A percentile compares a stretch with the other conserved stretches of the same genome.
phyloP scores from a whole-genome alignment of 2,797 vertebrate genomes.

The Myotis myotis region DNA sequence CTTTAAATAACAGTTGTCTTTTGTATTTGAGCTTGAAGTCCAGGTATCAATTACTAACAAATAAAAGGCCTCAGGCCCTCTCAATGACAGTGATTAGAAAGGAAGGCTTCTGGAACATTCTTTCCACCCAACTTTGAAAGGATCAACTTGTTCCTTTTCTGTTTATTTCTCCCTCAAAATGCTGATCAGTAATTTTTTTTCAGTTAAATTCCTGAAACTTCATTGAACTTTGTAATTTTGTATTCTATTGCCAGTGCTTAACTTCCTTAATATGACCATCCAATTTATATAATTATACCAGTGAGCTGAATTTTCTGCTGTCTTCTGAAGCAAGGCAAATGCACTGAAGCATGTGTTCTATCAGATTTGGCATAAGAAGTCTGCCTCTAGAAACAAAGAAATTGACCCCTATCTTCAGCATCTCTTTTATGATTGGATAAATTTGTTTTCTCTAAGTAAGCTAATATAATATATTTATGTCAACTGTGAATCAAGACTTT shows the following conservation, averaged over 20 bases:
- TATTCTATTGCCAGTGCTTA: neutral
- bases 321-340: neutral
- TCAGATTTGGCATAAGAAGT: conserved; percentile 36
- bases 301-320: conserved; percentile 1
- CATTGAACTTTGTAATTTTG: conserved; percentile 14
- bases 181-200: conserved; percentile 45
- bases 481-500: conserved; percentile 45
- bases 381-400: conserved; percentile 32
- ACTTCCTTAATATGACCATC: neutral
- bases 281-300: neutral
- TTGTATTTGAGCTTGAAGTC: conserved; percentile 22
- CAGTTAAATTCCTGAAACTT: conserved; percentile 41
- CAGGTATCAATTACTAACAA: conserved; percentile 69
- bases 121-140: conserved; percentile 48
- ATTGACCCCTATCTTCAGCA: conserved; percentile 9
- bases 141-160: conserved; percentile 49
- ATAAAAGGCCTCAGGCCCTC: conserved; percentile 33
- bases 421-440: conserved; percentile 41
- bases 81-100: conserved; percentile 65
- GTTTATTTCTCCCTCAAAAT: conserved; percentile 17
- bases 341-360: neutral
- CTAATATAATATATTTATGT: conserved; percentile 41
- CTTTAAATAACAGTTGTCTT: conserved; percentile 56
- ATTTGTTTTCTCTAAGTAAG: conserved; percentile 47
- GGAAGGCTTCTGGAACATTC: conserved; percentile 41